A percentile compares a stretch with the other conserved stretches of the same genome.
Conservation (phyloP, 2,888 invertebrate species). For the Isotomurus palustris region DNA sequence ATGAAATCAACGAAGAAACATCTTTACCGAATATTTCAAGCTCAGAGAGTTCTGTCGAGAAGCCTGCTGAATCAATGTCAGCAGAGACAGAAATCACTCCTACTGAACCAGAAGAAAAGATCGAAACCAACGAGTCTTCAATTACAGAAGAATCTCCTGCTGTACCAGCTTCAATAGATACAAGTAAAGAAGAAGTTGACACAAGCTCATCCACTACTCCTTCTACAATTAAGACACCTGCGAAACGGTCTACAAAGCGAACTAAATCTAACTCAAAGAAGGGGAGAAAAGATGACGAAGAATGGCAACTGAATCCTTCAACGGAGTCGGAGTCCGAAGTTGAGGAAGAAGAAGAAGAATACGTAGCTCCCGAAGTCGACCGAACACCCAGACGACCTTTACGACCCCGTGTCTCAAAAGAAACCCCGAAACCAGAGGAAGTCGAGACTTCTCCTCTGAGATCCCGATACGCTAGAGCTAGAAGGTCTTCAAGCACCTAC, state of each 20-base stretch:
- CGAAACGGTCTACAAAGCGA: neutral
- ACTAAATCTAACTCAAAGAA: neutral
- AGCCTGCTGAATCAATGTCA: slow-evolving; percentile 11
- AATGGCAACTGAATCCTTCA: neutral
- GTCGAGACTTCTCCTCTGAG: neutral
- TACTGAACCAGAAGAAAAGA: too few relatives aligned
- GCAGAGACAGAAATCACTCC: too few relatives aligned
- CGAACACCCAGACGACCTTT: neutral
- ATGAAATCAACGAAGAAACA: neutral
- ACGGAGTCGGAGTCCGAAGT: neutral
- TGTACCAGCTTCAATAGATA: too few relatives aligned
- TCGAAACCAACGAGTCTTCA: too few relatives aligned
- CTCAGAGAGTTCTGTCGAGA: slow-evolving; percentile 8
- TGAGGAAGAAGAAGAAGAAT: too few relatives aligned
- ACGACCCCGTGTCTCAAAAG: neutral
- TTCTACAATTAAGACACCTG: too few relatives aligned
- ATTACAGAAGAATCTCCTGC: too few relatives aligned
- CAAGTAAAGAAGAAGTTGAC: too few relatives aligned
- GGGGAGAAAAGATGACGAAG: neutral
- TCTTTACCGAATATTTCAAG: neutral
- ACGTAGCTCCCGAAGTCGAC: too few relatives aligned
- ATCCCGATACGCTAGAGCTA: neutral
- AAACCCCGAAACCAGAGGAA: neutral
- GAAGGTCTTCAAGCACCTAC: neutral
- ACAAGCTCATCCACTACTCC: too few relatives aligned